Percentiles rank a stretch among this genome's conserved stretches.
Conservation (phyloP, 2,888 invertebrate genomes). For the Dinocampus coccinellae region DNA sequence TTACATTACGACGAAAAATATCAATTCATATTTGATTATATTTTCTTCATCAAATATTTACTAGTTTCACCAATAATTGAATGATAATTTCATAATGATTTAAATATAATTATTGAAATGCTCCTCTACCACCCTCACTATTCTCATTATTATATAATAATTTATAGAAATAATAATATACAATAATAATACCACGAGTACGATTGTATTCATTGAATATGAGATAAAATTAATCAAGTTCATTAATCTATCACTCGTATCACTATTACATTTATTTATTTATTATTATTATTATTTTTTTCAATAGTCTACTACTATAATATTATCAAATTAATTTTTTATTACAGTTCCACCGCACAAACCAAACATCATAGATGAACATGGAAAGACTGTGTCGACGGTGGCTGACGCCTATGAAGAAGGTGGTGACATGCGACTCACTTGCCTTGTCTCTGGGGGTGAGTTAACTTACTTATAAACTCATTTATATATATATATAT, state of each 20-base stretch:
- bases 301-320: too few species aligned
- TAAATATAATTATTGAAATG: neutral
- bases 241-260: conserved; percentile 7
- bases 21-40: neutral
- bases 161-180: neutral
- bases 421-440: conserved; percentile 78
- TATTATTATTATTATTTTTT: neutral
- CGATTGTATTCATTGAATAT: neutral
- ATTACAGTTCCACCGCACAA: conserved; percentile 81
- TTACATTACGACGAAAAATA: neutral
- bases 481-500: too few species aligned
- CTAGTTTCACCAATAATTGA: too few species aligned
- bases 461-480: conserved; percentile 60
- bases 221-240: conserved; percentile 10
- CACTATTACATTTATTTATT: neutral
- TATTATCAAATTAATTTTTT: conserved; percentile 52
- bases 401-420: conserved; percentile 82
- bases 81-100: conserved; percentile 11
- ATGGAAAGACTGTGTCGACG: conserved; percentile 75
- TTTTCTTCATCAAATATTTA: neutral
- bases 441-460: conserved; percentile 85
- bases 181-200: neutral
- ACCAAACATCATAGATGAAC: conserved; percentile 80
- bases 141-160: neutral
- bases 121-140: too few species aligned